Conservation (phyloP, 1,140 invertebrate genomes). For the Tetramorium simillimum region DNA sequence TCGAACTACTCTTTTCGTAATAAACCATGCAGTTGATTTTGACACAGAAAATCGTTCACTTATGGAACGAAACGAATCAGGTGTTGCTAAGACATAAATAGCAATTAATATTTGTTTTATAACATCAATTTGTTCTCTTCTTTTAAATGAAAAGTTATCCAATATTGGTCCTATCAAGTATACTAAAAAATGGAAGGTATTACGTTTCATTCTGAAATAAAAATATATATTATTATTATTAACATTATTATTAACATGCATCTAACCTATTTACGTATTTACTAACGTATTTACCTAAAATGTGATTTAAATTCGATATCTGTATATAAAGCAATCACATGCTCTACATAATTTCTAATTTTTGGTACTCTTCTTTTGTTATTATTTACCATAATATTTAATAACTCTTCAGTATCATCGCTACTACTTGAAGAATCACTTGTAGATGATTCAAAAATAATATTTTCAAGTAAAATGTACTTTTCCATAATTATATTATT, state of each 20-base stretch:
- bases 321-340: background rate
- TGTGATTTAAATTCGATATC: conserved; percentile 14
- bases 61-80: background rate
- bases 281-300: conserved; percentile 2
- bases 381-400: no score
- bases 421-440: no score
- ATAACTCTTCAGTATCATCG: no score
- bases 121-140: background rate
- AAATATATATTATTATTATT: background rate
- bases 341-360: background rate
- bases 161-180: conserved; percentile 15
- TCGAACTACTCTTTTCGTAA: background rate
- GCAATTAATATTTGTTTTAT: conserved; percentile 3
- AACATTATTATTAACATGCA: no score
- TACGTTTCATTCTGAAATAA: conserved; percentile 2
- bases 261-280: background rate
- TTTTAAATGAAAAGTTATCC: background rate
- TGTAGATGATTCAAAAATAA: no score
- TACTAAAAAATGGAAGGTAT: background rate
- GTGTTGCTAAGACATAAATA: conserved; percentile 14
- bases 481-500: no score
- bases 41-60: conserved; percentile 1
- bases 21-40: background rate
- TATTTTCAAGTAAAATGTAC: no score
- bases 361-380: background rate